A percentile compares a stretch with the other conserved stretches of the same genome.
phyloP scores from a whole-genome alignment of 2,888 invertebrate species.

The Esperia sulphurella region DNA sequence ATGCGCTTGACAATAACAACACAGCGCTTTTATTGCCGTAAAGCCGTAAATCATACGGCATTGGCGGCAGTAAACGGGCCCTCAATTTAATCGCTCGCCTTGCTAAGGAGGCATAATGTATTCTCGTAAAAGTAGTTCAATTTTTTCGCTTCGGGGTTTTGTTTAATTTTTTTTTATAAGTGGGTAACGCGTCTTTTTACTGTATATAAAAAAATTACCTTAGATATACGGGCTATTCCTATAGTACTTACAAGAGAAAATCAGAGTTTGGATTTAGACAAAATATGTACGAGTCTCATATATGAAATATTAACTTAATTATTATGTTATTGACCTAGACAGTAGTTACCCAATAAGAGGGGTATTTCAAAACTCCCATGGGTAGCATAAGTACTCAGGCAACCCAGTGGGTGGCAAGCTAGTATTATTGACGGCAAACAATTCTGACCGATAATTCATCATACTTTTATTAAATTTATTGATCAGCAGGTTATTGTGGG shows the following conservation, averaged over 20 bases:
- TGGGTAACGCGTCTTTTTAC: conserved; percentile 5
- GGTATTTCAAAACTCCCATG: too few relatives aligned
- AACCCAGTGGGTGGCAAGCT: not conserved
- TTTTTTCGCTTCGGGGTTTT: conserved; percentile 18
- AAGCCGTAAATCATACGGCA: conserved; percentile 44
- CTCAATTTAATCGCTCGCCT: conserved; percentile 43
- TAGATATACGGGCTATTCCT: too few relatives aligned
- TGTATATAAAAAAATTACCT: too few relatives aligned
- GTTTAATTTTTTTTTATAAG: conserved; percentile 14
- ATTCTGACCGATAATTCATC: not conserved
- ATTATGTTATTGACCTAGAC: too few relatives aligned
- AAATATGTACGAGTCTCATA: too few relatives aligned
- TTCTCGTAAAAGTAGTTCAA: conserved; percentile 41
- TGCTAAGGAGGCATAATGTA: conserved; percentile 34
- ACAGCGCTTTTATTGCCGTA: conserved; percentile 29
- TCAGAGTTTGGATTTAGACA: too few relatives aligned
- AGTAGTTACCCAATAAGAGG: too few relatives aligned
- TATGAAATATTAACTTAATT: too few relatives aligned
- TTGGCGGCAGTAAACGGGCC: conserved; percentile 34
- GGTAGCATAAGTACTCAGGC: too few relatives aligned
- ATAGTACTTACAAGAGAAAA: too few relatives aligned
- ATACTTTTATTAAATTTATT: too few relatives aligned
- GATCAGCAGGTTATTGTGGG: not conserved
- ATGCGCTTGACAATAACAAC: conserved; percentile 25
- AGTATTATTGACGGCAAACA: too few relatives aligned